These are phyloP conservation scores for Polylopha cassiicola DNA, from an alignment of 2,888 invertebrate species.

Conservation along the genomic window DNA sequence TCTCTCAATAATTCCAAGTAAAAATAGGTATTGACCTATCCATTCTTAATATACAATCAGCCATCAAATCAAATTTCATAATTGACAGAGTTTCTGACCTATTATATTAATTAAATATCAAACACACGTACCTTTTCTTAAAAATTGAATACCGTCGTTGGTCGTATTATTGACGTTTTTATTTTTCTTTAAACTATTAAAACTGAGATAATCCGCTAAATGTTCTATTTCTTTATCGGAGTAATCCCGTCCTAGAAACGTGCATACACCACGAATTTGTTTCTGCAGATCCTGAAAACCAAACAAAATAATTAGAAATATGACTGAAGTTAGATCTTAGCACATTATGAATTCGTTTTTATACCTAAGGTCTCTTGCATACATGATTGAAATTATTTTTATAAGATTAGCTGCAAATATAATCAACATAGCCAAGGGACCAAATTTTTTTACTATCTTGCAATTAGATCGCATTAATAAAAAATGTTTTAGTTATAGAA, in stretches of 20 bases:
- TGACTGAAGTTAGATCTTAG: neutral
- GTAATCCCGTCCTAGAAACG: constrained; percentile 67
- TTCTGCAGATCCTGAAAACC: constrained; percentile 63
- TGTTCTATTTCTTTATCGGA: constrained; percentile 55
- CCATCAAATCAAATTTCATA: too few relatives aligned
- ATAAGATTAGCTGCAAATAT: too few relatives aligned
- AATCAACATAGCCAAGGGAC: too few relatives aligned
- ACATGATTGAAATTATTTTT: too few relatives aligned
- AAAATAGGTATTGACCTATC: too few relatives aligned
- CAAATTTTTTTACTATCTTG: too few relatives aligned
- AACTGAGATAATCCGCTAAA: constrained; percentile 75
- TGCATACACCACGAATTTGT: constrained; percentile 65
- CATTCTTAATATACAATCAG: too few relatives aligned
- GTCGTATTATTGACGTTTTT: constrained; percentile 74
- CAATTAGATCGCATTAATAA: too few relatives aligned
- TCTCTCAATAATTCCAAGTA: too few relatives aligned
- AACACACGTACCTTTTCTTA: constrained; percentile 58
- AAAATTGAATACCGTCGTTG: constrained; percentile 47
- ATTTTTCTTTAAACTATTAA: constrained; percentile 77
- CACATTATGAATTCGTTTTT: neutral
- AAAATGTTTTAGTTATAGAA: too few relatives aligned
- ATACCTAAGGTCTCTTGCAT: too few relatives aligned
- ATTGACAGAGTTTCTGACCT: neutral
- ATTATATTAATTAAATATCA: neutral
- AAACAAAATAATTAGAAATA: constrained; percentile 2